A percentile compares a stretch with the other conserved stretches of the same genome.
phyloP scores from a whole-genome alignment of 2,888 invertebrate genomes.

The Synergus japonicus region DNA sequence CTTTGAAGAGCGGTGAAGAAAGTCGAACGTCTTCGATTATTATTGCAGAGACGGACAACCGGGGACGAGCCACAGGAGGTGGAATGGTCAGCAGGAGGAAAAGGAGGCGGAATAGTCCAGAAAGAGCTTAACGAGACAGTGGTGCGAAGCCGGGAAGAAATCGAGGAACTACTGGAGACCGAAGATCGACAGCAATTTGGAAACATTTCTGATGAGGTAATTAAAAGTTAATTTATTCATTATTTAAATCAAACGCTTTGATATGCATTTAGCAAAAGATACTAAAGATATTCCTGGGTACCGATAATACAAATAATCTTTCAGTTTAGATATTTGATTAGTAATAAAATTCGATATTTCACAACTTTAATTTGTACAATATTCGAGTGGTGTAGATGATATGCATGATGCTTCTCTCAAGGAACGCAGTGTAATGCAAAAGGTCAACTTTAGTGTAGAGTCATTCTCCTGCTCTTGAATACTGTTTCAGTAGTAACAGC shows the following conservation, averaged over 20 bases:
- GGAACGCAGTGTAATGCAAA: conserved; percentile 21
- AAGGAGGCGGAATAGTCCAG: conserved; percentile 84
- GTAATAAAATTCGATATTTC: neutral
- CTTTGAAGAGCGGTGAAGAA: conserved; percentile 41
- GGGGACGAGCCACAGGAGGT: conserved; percentile 76
- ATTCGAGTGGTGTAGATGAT: neutral
- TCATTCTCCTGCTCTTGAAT: conserved; percentile 32
- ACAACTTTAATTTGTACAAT: neutral
- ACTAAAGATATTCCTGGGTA: no score
- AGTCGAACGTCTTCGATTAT: conserved; percentile 46
- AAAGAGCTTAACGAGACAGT: conserved; percentile 88
- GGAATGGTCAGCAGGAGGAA: conserved; percentile 65
- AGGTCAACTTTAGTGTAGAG: conserved; percentile 30
- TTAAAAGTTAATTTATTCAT: neutral
- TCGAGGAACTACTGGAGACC: conserved; percentile 88
- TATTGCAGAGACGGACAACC: conserved; percentile 78
- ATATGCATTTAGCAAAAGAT: neutral
- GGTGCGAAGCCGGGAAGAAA: conserved; percentile 89
- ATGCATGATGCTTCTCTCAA: neutral
- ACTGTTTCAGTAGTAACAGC: conserved; percentile 36
- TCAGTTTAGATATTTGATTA: no score
- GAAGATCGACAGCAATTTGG: conserved; percentile 91
- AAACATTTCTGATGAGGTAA: conserved; percentile 91
- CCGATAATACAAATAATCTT: no score
- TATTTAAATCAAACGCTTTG: neutral